Base-by-base conservation (phyloP, 2,888 invertebrate genomes). In the Neoaliturus tenellus region DNA sequence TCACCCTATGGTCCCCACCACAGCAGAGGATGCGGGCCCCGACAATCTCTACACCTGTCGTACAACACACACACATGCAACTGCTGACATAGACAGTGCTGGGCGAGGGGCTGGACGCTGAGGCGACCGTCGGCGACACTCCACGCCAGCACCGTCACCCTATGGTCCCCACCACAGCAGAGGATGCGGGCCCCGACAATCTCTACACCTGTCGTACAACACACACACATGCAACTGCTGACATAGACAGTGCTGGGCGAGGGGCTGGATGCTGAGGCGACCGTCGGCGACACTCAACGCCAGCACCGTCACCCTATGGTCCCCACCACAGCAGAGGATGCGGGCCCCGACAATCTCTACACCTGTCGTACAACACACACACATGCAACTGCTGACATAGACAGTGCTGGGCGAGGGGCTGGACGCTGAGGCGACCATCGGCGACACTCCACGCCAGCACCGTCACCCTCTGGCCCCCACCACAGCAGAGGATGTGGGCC, bases 1-100 rank as follows among this genome's bases (percentile, higher is more conserved):
- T 92, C 0, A 95, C 88, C 87, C 93, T 92, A 89, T 95, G 95
- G 89, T 95, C 95, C 35, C 94, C 92, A 0, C 94, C 93, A 3
- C 78, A 78, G 55, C 78, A 78, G 20, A 78, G 17, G 51, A 94
- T 88, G 86, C 92, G 90, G 33, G 90, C 89, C 48, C 91, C 88
- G 39, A 90, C 58, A 33, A 88, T 85, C 84, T 87, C 87, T 14
- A 89, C 81, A 23, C 89, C 89, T 89, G 81, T 23, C 44, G 14
- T 14, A 23, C 6, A 35, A 35, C 35, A 35, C 6, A 35, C n/a
- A n/a, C n/a, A n/a, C n/a, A n/a, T n/a, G n/a, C n/a, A n/a, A n/a
- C n/a, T n/a, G n/a, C n/a, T n/a, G n/a, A n/a, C n/a, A n/a, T n/a
- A n/a, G n/a, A 86, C 90, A 91, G n/a, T 90, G 90, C 86, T 92